Conservation (phyloP, 2,797 vertebrate genomes). For the Saxicola maurus region DNA sequence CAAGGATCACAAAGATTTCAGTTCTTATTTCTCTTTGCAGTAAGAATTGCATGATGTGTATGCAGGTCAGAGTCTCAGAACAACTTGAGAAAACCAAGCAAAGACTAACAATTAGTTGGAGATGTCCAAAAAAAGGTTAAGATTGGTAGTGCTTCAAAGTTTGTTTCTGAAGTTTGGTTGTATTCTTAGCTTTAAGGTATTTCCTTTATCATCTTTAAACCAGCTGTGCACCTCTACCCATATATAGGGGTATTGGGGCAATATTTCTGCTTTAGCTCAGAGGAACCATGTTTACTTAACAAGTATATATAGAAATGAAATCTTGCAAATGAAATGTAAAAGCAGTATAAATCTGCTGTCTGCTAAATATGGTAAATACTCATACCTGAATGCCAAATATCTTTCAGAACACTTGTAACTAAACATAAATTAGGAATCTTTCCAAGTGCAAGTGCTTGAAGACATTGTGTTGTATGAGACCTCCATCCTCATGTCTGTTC, state of each 20-base stretch:
- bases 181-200: neutral
- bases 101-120: neutral
- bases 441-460: neutral
- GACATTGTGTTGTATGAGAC: neutral
- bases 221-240: neutral
- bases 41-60: neutral
- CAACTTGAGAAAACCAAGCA: neutral
- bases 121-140: neutral
- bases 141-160: neutral
- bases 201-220: neutral
- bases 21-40: neutral
- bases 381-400: neutral
- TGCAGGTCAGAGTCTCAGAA: neutral
- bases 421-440: neutral
- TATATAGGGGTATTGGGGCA: neutral
- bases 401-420: neutral
- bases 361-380: neutral
- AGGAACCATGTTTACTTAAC: slow-evolving; percentile 2
- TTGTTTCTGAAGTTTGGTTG: neutral
- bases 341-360: neutral
- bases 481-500: neutral
- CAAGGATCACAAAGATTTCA: neutral
- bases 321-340: neutral
- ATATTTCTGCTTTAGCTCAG: neutral
- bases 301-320: slow-evolving; percentile 12